Evolutionary conservation across 2,797 vertebrate genomes (phyloP).

Genomic region (Phoeniculus purpureus): DNA sequence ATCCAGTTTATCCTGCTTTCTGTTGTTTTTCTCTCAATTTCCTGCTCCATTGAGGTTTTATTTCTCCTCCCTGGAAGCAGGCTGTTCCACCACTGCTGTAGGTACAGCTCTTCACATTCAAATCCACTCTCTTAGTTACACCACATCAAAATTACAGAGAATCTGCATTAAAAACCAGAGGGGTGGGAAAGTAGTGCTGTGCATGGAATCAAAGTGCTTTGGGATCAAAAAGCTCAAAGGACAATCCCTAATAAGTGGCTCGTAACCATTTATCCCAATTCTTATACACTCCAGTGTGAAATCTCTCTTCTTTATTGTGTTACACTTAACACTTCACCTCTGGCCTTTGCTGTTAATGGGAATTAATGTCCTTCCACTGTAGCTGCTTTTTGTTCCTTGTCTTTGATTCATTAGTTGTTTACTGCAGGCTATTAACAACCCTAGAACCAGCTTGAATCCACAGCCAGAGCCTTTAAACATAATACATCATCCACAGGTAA

Average conservation of each 20-base stretch:
- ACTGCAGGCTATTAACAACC: conserved; percentile 74
- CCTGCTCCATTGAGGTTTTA: background rate
- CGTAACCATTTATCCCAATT: conserved; percentile 13
- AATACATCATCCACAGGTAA: conserved; percentile 80
- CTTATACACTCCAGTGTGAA: conserved; percentile 18
- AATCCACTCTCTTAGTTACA: background rate
- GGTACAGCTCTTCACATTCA: background rate
- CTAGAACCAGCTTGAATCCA: conserved; percentile 76
- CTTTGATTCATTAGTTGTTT: conserved; percentile 78
- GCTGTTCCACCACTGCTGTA: background rate
- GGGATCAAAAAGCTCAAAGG: conserved; percentile 46
- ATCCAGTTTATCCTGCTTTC: background rate
- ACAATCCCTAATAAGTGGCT: conserved; percentile 27
- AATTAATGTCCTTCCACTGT: conserved; percentile 50
- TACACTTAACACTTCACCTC: conserved; percentile 13
- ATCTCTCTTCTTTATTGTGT: conserved; percentile 14
- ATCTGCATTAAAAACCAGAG: background rate
- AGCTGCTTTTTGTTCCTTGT: conserved; percentile 59
- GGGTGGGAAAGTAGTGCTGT: background rate
- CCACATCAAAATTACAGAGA: background rate
- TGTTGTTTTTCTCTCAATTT: background rate
- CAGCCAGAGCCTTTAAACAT: conserved; percentile 77
- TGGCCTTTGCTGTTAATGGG: conserved; percentile 33
- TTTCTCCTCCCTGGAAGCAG: background rate
- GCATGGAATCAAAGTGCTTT: conserved; percentile 26